Percentiles rank a stretch among this genome's conserved stretches.
These are phyloP conservation scores for Nothoprocta pentlandii DNA, from an alignment of 2,113 vertebrate genomes.

Conservation along the genomic window DNA sequence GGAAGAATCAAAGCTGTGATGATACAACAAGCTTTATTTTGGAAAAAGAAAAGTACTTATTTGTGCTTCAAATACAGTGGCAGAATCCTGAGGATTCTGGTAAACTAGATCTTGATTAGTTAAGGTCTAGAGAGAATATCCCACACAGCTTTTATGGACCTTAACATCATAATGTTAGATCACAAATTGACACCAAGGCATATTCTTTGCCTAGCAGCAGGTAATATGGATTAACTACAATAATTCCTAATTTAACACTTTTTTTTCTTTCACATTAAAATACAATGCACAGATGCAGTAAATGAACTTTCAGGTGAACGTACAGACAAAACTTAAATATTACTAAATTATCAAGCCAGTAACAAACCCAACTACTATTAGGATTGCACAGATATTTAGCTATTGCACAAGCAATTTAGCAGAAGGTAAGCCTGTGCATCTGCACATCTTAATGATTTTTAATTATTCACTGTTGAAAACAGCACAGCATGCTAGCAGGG, in stretches of 20 bases:
- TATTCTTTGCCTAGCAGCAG: neutral
- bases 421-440: neutral
- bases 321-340: neutral
- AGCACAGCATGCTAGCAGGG: neutral
- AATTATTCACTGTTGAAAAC: neutral
- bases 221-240: neutral
- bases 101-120: neutral
- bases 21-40: neutral
- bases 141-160: neutral
- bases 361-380: neutral
- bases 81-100: neutral
- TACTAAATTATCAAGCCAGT: neutral
- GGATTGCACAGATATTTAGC: neutral
- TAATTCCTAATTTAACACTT: neutral
- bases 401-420: neutral
- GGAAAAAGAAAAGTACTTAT: neutral
- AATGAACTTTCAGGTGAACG: neutral
- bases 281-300: neutral
- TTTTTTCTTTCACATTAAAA: neutral
- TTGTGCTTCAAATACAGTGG: neutral
- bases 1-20: neutral
- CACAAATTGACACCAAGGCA: neutral
- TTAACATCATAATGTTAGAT: neutral
- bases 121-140: neutral
- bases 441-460: too few relatives aligned